Percentiles rank a stretch among this genome's conserved stretches.
Evolutionary conservation across 1,140 invertebrate genomes (phyloP).

Genomic region (Drosophila tsacasi): DNA sequence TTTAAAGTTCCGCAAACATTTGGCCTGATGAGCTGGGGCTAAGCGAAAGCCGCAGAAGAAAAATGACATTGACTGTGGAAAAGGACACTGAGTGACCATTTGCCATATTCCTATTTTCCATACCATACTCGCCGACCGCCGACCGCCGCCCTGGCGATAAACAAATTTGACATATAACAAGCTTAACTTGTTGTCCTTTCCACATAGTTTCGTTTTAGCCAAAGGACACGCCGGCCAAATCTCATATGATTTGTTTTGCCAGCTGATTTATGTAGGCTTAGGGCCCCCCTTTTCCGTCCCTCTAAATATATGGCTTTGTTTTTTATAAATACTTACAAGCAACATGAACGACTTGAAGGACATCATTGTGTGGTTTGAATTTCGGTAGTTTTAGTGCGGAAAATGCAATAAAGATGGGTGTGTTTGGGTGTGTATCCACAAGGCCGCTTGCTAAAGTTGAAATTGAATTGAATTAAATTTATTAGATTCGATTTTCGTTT

Average conservation of each 20-base stretch:
- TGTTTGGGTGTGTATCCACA: constrained; percentile 46
- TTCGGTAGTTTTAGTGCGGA: constrained; percentile 22
- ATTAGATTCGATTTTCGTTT: constrained; percentile 26
- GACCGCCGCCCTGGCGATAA: constrained; percentile 31
- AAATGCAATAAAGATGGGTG: constrained; percentile 42
- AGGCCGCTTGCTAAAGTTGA: constrained; percentile 46
- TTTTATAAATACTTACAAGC: constrained; percentile 72
- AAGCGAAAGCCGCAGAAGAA: constrained; percentile 50
- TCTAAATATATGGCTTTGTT: constrained; percentile 23
- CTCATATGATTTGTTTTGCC: constrained; percentile 66
- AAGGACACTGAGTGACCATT: constrained; percentile 34
- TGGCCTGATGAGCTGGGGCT: constrained; percentile 43
- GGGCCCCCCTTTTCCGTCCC: constrained; percentile 8
- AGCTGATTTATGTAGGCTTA: constrained; percentile 73
- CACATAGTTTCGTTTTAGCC: constrained; percentile 34
- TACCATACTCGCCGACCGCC: not conserved
- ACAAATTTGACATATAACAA: constrained; percentile 75
- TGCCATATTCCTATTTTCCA: constrained; percentile 32
- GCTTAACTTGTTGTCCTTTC: constrained; percentile 72
- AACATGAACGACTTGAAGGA: constrained; percentile 72
- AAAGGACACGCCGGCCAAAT: constrained; percentile 36
- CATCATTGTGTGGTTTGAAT: constrained; percentile 66
- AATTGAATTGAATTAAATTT: constrained; percentile 53
- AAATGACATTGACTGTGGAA: constrained; percentile 55
- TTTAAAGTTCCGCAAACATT: constrained; percentile 51